These are phyloP conservation scores for Enteromius argenteus DNA, from an alignment of 2,797 vertebrate genomes.

Conservation along the genomic window DNA sequence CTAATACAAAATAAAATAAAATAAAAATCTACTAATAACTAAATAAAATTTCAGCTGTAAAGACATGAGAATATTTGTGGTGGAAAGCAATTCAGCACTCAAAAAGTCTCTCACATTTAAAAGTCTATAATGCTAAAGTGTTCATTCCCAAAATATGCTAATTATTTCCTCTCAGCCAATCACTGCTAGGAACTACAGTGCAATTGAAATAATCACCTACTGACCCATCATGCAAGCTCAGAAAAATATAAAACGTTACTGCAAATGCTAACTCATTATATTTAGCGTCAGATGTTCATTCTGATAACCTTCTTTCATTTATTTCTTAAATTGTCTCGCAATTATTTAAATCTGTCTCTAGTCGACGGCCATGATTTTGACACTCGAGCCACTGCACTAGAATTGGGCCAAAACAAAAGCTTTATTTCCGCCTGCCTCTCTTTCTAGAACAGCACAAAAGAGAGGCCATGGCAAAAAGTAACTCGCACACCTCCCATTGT, in stretches of 20 bases:
- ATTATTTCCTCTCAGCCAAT: neutral
- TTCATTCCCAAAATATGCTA: neutral
- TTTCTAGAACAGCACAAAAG: slow-evolving; percentile 44
- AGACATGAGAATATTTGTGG: neutral
- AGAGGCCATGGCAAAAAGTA: slow-evolving; percentile 7
- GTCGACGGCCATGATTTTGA: neutral
- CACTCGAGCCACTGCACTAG: slow-evolving; percentile 1
- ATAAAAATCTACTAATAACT: no score
- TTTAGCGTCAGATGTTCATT: slow-evolving; percentile 20
- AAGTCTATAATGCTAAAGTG: neutral
- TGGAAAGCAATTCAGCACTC: neutral
- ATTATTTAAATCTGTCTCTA: slow-evolving; percentile 47
- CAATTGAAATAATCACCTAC: neutral
- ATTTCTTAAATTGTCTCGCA: slow-evolving; percentile 27
- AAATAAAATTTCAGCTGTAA: no score
- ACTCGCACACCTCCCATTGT: slow-evolving; percentile 52
- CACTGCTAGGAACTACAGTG: neutral
- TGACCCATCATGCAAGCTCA: neutral
- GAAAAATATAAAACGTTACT: neutral
- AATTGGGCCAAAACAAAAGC: slow-evolving; percentile 48
- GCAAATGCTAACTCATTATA: neutral
- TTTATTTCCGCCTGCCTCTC: slow-evolving; percentile 33
- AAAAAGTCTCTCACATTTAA: neutral
- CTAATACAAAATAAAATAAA: neutral
- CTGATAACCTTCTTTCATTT: neutral